phyloP scores from a whole-genome alignment of 2,888 invertebrate genomes.

The Epinotia brunnichana region DNA sequence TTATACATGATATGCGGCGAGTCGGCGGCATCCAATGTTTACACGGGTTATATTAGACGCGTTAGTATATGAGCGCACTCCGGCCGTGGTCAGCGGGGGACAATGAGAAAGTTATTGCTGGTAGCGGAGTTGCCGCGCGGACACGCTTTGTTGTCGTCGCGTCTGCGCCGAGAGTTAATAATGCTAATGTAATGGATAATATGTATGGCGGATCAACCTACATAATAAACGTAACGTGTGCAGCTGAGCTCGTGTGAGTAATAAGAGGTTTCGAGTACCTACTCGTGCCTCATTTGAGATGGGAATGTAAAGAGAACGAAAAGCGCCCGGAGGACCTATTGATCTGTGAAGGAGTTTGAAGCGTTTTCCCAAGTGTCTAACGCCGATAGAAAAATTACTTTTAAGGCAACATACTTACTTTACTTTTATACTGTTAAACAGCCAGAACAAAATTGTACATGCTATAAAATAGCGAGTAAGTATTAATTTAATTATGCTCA shows the following conservation, averaged over 20 bases:
- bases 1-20: constrained; percentile 65
- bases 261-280: background rate
- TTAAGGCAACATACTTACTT: too few species aligned
- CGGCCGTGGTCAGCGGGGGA: constrained; percentile 47
- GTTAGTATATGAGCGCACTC: constrained; percentile 35
- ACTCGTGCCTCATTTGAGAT: background rate
- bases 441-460: background rate
- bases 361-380: background rate
- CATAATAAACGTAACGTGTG: constrained; percentile 13
- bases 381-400: background rate
- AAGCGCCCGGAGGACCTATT: background rate
- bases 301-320: constrained; percentile 18
- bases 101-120: constrained; percentile 59
- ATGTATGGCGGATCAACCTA: constrained; percentile 40
- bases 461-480: constrained; percentile 16
- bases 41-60: constrained; percentile 47
- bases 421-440: background rate
- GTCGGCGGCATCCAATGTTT: constrained; percentile 66
- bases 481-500: constrained; percentile 29
- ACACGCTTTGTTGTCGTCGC: constrained; percentile 55
- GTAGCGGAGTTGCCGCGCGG: constrained; percentile 54
- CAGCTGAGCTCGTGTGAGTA: constrained; percentile 4
- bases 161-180: constrained; percentile 52
- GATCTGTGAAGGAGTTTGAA: constrained; percentile 13
- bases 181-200: constrained; percentile 58